phyloP scores from a whole-genome alignment of 2,888 invertebrate species.

The Calliphora vomitoria region DNA sequence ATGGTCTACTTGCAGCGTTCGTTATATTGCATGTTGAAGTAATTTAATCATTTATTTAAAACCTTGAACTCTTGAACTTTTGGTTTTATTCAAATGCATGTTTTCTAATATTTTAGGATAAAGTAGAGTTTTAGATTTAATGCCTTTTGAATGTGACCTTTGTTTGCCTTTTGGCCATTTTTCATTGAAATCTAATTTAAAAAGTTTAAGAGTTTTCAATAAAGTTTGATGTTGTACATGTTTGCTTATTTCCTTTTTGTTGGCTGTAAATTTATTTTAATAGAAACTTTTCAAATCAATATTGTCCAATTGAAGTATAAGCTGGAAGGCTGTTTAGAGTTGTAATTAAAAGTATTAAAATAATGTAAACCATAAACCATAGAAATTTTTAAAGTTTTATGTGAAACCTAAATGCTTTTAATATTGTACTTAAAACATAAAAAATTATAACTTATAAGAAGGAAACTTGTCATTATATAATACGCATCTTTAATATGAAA shows the following conservation, averaged over 20 bases:
- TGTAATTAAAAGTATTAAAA: too few species aligned
- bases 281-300: neutral
- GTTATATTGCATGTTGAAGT: neutral
- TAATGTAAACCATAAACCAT: too few species aligned
- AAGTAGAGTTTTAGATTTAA: neutral
- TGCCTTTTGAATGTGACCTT: neutral
- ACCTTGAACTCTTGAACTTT: conserved; percentile 51
- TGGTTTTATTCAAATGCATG: neutral
- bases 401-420: too few species aligned
- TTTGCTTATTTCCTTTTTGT: neutral
- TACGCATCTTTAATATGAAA: too few species aligned
- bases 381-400: too few species aligned
- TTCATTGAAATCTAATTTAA: neutral
- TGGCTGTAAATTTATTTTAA: neutral
- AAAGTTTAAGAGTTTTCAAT: conserved; percentile 3
- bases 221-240: neutral
- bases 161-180: neutral
- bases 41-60: neutral
- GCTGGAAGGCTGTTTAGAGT: too few species aligned
- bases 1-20: neutral
- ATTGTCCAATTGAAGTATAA: neutral
- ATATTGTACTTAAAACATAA: too few species aligned
- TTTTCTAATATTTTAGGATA: conserved; percentile 6
- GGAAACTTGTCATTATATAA: too few species aligned
- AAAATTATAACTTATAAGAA: too few species aligned